A percentile compares a stretch with the other conserved stretches of the same genome.
Evolutionary conservation across 2,888 invertebrate genomes (phyloP).

Genomic region (Orthosia incerta): DNA sequence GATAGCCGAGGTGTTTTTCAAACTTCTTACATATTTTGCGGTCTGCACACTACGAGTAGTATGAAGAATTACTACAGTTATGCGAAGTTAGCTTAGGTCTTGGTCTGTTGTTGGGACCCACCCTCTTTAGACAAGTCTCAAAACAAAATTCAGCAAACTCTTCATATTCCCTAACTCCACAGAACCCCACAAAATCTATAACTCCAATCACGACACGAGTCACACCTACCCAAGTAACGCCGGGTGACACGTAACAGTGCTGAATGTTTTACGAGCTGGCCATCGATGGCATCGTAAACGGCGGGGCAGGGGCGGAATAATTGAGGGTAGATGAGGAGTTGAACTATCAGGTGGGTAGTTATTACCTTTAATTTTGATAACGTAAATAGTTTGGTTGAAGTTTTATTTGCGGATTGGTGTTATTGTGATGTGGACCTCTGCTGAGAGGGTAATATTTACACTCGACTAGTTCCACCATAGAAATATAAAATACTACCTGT

Average conservation of each 20-base stretch:
- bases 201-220: conserved; percentile 25
- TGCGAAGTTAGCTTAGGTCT: too few species aligned
- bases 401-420: background rate
- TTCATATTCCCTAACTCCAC: background rate
- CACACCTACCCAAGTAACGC: conserved; percentile 51
- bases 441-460: background rate
- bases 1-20: too few species aligned
- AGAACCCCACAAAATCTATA: conserved; percentile 25
- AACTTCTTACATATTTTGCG: too few species aligned
- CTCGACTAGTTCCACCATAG: background rate
- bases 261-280: conserved; percentile 67
- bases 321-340: conserved; percentile 28
- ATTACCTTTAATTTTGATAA: conserved; percentile 41
- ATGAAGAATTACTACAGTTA: too few species aligned
- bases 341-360: conserved; percentile 39
- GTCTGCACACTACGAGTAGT: too few species aligned
- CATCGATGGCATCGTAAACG: conserved; percentile 51
- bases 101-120: too few species aligned
- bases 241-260: conserved; percentile 56
- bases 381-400: background rate
- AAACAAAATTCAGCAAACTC: background rate
- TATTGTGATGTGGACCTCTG: background rate
- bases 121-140: too few species aligned
- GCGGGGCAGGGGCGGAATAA: conserved; percentile 55
- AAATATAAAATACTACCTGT: too few species aligned